Base-by-base conservation (phyloP, 2,797 vertebrate genomes). In the Tragopan temminckii region DNA sequence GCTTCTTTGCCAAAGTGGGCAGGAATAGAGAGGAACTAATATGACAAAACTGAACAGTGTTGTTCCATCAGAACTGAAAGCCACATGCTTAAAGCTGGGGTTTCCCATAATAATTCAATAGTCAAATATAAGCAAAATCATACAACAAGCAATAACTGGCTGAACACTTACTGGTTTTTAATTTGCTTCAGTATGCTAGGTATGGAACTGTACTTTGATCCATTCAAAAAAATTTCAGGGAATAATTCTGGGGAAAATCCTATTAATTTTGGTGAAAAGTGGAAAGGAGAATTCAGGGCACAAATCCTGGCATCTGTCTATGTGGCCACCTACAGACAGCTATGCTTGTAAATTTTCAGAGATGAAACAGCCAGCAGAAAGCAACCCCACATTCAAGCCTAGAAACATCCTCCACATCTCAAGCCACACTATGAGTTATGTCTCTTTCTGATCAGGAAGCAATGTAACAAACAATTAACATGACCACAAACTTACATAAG, bases 381-480 rank as follows among this genome's bases (percentile, higher is more conserved):
- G 27, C 33, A 85, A 36, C 75, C 25, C 63, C 38, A 48, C 12
- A 9, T 27, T 71, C 31, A 42, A 64, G 24, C 20, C 35, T 20
- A 57, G 17, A 40, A 64, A 48, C 31, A 48, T 5, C 25, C 3
- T 43, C 38, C 27, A 33, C 48, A 35, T 25, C 9, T 35, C 35
- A 57, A 57, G 63, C 7, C 57, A 20, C 25, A 57, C 31, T 16
- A 16, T 11, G 35, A 78, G 55, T 35, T 13, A 35, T 13, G 55
- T 46, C 25, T 31, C 5, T 27, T 27, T 52, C 68, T 46, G 33
- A 63, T 31, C 7, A 19, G 77, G 33, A 70, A 68, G 42, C 52
- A 59, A 76, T 1, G 1, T 36, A 23, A 59, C 11, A 45, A 27
- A 61, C n/a, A 2, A 38, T 67, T 42, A 0, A 0, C 20, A 9